Percentiles rank a stretch among this genome's conserved stretches.
Evolutionary conservation across 2,113 vertebrate genomes (phyloP).

Genomic region (Myiagra hebetior): DNA sequence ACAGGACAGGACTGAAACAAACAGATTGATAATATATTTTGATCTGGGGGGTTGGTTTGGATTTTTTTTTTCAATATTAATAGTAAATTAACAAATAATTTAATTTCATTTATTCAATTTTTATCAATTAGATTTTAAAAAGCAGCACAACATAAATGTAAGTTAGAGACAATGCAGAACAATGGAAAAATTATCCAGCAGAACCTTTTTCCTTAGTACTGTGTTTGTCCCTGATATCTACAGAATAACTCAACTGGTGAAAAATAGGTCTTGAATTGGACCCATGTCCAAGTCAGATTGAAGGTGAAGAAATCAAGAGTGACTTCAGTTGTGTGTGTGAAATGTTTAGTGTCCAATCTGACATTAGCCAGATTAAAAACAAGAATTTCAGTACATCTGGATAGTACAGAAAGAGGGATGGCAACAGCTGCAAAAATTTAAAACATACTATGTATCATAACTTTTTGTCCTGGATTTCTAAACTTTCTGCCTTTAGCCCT

Average conservation of each 20-base stretch:
- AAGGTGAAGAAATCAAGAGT: slow-evolving; percentile 32
- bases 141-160: not conserved
- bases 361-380: slow-evolving; percentile 13
- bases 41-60: not conserved
- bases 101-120: not conserved
- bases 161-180: not conserved
- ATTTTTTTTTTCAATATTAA: not conserved
- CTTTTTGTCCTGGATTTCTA: slow-evolving; percentile 1
- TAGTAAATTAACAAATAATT: not conserved
- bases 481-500: slow-evolving; percentile 16
- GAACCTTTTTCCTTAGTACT: not conserved
- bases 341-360: not conserved
- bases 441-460: not conserved
- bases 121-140: not conserved
- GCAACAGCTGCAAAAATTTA: slow-evolving; percentile 21
- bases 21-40: not conserved
- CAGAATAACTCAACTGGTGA: not conserved
- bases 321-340: not conserved
- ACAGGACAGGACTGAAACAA: not conserved
- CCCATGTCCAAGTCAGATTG: not conserved
- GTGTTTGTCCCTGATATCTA: not conserved
- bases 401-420: not conserved
- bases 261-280: not conserved
- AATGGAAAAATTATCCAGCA: not conserved
- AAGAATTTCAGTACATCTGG: not conserved